Evolutionary conservation across 2,888 invertebrate species (phyloP).

Genomic region (Euzetes globulus): DNA sequence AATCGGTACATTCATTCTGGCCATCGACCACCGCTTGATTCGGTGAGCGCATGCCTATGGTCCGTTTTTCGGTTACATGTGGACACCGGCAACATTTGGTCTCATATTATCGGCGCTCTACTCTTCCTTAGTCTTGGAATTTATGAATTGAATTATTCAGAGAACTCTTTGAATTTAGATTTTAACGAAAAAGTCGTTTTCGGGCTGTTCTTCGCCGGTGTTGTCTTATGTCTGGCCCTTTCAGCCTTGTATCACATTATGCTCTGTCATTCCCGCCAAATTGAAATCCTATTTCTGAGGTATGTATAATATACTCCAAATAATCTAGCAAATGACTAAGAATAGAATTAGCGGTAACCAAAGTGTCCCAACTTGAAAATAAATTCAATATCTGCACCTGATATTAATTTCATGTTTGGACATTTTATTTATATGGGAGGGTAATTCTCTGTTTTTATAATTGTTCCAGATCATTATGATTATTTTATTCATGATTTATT

Average conservation of each 20-base stretch:
- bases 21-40: slow-evolving; percentile 54
- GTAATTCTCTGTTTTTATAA: background rate
- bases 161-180: background rate
- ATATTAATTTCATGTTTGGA: too few relatives aligned
- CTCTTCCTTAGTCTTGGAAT: slow-evolving; percentile 34
- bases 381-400: too few relatives aligned
- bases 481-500: background rate
- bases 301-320: slow-evolving; percentile 1
- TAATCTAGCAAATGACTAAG: too few relatives aligned
- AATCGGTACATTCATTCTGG: slow-evolving; percentile 55
- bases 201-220: slow-evolving; percentile 54
- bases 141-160: slow-evolving; percentile 10
- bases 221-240: slow-evolving; percentile 53
- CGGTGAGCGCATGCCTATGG: slow-evolving; percentile 53
- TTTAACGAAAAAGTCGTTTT: slow-evolving; percentile 40
- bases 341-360: too few relatives aligned
- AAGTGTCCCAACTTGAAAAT: too few relatives aligned
- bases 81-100: slow-evolving; percentile 99
- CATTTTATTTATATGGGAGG: too few relatives aligned
- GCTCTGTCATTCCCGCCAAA: slow-evolving; percentile 52
- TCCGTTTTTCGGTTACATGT: slow-evolving; percentile 77
- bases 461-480: background rate
- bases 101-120: slow-evolving; percentile 66
- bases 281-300: slow-evolving; percentile 46
- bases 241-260: slow-evolving; percentile 55